Evolutionary conservation across 2,888 invertebrate genomes (phyloP), one percentile per base, ranked within the genome.

Genomic region (Aromia moschata): DNA sequence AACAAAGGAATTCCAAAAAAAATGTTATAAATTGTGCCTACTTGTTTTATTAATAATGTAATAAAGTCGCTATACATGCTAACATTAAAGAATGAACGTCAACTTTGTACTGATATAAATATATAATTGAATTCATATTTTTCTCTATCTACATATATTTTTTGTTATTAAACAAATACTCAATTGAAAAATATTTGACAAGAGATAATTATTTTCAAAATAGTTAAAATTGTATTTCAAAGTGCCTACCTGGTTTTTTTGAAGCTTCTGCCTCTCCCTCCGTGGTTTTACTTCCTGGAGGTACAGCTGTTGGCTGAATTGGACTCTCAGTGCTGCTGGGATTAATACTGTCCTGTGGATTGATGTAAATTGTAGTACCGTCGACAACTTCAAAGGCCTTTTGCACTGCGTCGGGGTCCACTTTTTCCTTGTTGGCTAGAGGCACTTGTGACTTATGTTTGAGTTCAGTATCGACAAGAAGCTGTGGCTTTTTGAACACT

Each of bases 281-380:
- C 10, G 4, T 25, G 16, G 64, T 60, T 46, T 41, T 43, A 44
- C 41, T 53, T 18, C 16, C 30, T 44, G 15, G 38, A 43, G 55
- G 38, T 41, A 18, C 12, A 41, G 33, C 18, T 31, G 70, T 67
- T 14, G 69, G 33, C n/a, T 61, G 54, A n/a, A 66, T 20, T 12
- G 64, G 56, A 54, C 37, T 60, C 11, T 69, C 64, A 17, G 64
- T 67, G 30, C 55, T 60, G 44, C 59, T 64, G 40, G 68, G 66
- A 41, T 15, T 63, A 45, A 68, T 60, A n/a, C 33, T 60, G 53
- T 61, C 57, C 52, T 66, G 58, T 7, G 68, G 56, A 57, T 67
- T 68, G 52, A 68, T 58, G 59, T 83, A 84, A 67, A 90, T 81
- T 15, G 86, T 87, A 9, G 91, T 91, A 10, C 90, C 91, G 77